These are phyloP conservation scores for Pseudobourletiella spinata DNA, from an alignment of 1,140 invertebrate genomes.

Conservation along the genomic window DNA sequence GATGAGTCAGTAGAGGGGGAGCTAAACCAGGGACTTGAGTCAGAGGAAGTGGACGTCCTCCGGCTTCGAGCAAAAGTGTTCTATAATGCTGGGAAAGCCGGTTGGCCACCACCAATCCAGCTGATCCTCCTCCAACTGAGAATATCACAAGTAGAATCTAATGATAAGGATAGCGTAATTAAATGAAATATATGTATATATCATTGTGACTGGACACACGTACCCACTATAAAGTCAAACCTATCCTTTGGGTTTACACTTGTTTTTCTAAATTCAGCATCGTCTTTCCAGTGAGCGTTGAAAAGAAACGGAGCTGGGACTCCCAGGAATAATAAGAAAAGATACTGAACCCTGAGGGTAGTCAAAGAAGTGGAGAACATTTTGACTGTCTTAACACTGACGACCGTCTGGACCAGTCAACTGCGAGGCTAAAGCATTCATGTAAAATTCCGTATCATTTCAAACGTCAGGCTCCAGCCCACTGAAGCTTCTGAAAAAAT, in stretches of 20 bases:
- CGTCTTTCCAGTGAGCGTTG: no score
- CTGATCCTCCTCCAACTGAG: conserved; percentile 48
- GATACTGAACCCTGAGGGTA: no score
- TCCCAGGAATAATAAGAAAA: no score
- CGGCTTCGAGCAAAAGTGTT: conserved; percentile 52
- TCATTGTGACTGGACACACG: not conserved
- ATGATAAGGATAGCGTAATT: not conserved
- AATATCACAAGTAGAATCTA: not conserved
- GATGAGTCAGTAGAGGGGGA: conserved; percentile 1
- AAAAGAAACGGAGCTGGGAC: no score
- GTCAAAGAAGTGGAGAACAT: no score
- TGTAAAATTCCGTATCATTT: no score
- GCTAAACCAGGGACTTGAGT: conserved; percentile 13
- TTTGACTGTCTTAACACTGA: no score
- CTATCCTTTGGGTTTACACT: not conserved
- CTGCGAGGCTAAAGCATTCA: no score
- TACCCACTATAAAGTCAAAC: not conserved
- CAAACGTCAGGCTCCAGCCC: no score
- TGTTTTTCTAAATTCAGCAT: no score
- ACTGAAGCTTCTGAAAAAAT: no score
- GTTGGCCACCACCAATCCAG: conserved; percentile 51
- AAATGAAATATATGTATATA: not conserved
- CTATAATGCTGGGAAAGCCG: conserved; percentile 44
- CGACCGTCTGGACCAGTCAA: no score
- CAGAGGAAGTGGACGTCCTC: conserved; percentile 38